Evolutionary conservation across 2,888 invertebrate species (phyloP), one percentile per base, ranked within the genome.

Genomic region (Cheilosia soror): DNA sequence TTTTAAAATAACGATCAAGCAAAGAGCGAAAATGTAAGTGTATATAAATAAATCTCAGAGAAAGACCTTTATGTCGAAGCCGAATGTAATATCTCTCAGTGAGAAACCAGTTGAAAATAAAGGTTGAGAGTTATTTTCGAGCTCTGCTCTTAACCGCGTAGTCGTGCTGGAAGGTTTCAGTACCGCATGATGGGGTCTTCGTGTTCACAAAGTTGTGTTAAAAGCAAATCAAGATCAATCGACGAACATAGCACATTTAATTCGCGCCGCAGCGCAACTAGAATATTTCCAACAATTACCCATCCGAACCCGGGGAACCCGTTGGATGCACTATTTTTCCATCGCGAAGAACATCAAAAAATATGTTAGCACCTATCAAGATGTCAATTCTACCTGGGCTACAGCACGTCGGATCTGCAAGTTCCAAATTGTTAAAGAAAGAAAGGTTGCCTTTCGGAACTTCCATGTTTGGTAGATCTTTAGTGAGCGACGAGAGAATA

Each of bases 351-450:
- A 60, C 47, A 11, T 82, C 37, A 11, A 82, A 77, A 20, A 82
- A 76, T 40, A 76, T 31, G 29, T 76, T 65, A 7, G 77, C 63
- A 0, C 77, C 82, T 7, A 77, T 11, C 7, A 77, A 42, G 29
- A 83, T 72, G 20, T 83, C 77, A 49, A 83, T 66, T 60, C 58
- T 53, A 7, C n/a, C 33, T 6, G 71, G 47, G 2, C 11, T 25
- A n/a, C 11, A 31, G 51, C 42, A 76, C 7, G 4, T 7, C 25
- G 31, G 62, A 31, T 82, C 82, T 11, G 76, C 76, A 13, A 71
- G 40, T 1, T 9, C 5, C 2, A 82, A 29, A 25, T 71, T 37
- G 2, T 76, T 20, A 31, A 76, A 76, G 20, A 33, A 60, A 0
- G 15, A 15, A 2, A 58, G 27, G 7, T 15, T 31, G 7, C 13